Base-by-base conservation (phyloP, 2,888 invertebrate species). In the Chrysopilus asiliformis region DNA sequence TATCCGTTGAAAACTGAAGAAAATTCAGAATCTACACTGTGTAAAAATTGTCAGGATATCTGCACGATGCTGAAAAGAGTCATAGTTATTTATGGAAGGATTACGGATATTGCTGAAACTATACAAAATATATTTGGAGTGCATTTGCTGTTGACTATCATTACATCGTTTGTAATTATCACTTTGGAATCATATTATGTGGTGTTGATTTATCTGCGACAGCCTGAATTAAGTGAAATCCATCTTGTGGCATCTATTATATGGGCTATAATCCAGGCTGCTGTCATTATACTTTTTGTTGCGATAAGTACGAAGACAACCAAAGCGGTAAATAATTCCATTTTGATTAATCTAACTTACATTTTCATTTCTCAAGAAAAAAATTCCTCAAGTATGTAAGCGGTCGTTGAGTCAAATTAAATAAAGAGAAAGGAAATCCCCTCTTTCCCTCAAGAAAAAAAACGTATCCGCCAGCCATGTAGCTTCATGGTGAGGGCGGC, bases 261-360 rank as follows among this genome's bases (percentile, higher is more conserved):
- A 6, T 36, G 31, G 30, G 31, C 30, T 14, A 4, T 36, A n/a
- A 22, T 36, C 4, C 31, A 36, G 13, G 26, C 25, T 24, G 30
- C 31, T 24, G 22, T 22, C 13, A 33, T 38, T 15, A 12, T 32
- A 8, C 24, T 38, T 24, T 33, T 33, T 33, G 32, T 38, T 19
- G 27, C 20, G 2, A 17, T 38, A 10, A 33, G 38, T 20, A 16
- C 28, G 4, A 22, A 38, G 25, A 26, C 38, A 20, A 22, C 33
- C 3, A 28, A 24, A 27, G 38, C 38, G 28, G 38, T 38, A 24
- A 32, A n/a, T n/a, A n/a, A n/a, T n/a, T n/a, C n/a, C n/a, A n/a
- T n/a, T n/a, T n/a, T n/a, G n/a, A n/a, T n/a, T n/a, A n/a, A n/a
- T n/a, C n/a, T n/a, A n/a, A n/a, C n/a, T n/a, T n/a, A n/a, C n/a